Conservation (phyloP, 2,113 vertebrate genomes). For the Eurypyga helias region DNA sequence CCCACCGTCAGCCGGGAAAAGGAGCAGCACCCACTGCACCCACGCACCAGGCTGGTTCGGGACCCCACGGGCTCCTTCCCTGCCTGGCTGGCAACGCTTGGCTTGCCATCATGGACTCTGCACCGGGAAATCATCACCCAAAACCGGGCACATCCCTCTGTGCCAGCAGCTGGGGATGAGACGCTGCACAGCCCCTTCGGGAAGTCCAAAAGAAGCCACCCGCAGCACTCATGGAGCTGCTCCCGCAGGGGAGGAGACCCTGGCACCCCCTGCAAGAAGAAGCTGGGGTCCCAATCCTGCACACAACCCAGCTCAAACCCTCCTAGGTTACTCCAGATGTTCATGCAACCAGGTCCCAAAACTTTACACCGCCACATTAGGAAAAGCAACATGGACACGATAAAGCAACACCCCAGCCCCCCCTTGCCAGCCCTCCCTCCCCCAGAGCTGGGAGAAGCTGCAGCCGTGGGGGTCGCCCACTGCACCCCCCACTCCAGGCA, state of each 20-base stretch:
- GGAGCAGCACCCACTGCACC: neutral
- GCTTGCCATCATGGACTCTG: fast-evolving
- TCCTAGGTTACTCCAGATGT: fast-evolving
- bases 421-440: neutral
- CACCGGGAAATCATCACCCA: neutral
- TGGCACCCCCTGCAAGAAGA: fast-evolving
- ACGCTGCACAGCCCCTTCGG: fast-evolving
- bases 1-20: fast-evolving
- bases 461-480: fast-evolving
- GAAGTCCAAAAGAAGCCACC: neutral
- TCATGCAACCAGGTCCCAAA: neutral
- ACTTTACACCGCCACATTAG: fast-evolving
- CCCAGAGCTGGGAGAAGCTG: fast-evolving
- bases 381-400: fast-evolving
- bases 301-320: neutral
- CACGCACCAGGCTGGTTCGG: fast-evolving
- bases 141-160: neutral
- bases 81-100: fast-evolving
- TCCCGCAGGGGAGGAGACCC: neutral
- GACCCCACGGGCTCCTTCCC: neutral
- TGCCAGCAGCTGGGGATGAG: fast-evolving
- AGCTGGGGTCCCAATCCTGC: neutral
- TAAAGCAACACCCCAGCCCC: neutral
- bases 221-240: fast-evolving
- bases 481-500: fast-evolving